Percentiles rank a stretch among this genome's conserved stretches.
phyloP scores from a whole-genome alignment of 2,888 invertebrate species.

The Pasiphila rectangulata region DNA sequence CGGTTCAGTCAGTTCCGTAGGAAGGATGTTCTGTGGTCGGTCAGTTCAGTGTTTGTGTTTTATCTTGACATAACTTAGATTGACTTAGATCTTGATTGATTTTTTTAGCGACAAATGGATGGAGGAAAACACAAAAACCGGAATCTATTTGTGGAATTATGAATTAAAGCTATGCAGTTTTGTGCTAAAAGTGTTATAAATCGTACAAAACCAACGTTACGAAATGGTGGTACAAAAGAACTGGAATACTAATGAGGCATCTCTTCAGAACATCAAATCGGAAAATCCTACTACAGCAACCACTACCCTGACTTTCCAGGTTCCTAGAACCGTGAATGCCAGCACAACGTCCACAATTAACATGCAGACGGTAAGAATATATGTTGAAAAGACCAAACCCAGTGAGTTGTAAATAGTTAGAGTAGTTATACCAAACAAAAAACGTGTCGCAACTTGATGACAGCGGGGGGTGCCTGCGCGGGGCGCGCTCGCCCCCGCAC shows the following conservation, averaged over 20 bases:
- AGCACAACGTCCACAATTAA: conserved; percentile 49
- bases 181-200: conserved; percentile 30
- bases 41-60: too few relatives aligned
- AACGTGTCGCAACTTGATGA: too few relatives aligned
- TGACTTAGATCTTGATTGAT: too few relatives aligned
- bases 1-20: too few relatives aligned
- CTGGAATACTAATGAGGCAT: conserved; percentile 60
- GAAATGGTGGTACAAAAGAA: conserved; percentile 76
- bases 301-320: conserved; percentile 65
- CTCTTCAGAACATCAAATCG: conserved; percentile 51
- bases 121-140: background rate
- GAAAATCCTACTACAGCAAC: conserved; percentile 50
- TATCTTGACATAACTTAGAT: too few relatives aligned
- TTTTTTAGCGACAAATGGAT: too few relatives aligned
- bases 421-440: too few relatives aligned
- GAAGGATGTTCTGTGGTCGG: too few relatives aligned
- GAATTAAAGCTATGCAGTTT: conserved; percentile 29
- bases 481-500: too few relatives aligned
- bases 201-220: conserved; percentile 34
- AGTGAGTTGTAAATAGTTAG: too few relatives aligned
- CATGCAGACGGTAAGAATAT: conserved; percentile 60
- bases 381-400: background rate
- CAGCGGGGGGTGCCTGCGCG: too few relatives aligned
- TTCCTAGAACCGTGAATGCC: conserved; percentile 57
- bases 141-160: conserved; percentile 14